These are phyloP conservation scores for Kryptopterus vitreolus DNA, from an alignment of 2,797 vertebrate species.

Conservation along the genomic window DNA sequence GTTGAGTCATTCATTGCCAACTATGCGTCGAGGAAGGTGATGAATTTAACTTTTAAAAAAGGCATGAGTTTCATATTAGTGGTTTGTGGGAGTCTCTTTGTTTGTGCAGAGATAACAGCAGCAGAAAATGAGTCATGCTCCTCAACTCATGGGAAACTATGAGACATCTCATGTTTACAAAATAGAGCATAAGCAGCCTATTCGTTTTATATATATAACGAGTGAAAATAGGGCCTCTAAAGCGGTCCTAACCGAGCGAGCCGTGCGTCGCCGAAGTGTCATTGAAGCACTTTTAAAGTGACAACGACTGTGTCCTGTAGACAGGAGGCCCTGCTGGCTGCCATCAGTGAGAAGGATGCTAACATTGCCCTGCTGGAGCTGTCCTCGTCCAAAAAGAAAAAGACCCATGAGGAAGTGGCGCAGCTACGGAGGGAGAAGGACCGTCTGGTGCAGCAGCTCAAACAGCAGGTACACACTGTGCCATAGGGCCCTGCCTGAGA, in stretches of 20 bases:
- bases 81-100: neutral
- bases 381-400: constrained; percentile 97
- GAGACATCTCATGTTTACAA: constrained; percentile 21
- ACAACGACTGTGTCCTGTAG: constrained; percentile 65
- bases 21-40: neutral
- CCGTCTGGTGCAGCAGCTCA: constrained; percentile 94
- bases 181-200: constrained; percentile 36
- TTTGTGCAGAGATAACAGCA: constrained; percentile 39
- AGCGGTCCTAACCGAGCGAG: too few species aligned
- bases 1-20: constrained; percentile 21
- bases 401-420: constrained; percentile 96
- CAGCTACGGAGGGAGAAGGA: constrained; percentile 96
- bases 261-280: neutral
- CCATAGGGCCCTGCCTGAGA: constrained; percentile 10
- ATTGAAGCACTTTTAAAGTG: constrained; percentile 21
- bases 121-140: constrained; percentile 45
- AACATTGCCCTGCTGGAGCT: constrained; percentile 96
- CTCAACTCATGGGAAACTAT: constrained; percentile 33
- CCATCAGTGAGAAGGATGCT: constrained; percentile 98
- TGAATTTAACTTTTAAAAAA: constrained; percentile 28
- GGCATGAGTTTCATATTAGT: constrained; percentile 15
- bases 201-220: constrained; percentile 23
- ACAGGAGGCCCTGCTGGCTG: constrained; percentile 96
- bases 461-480: constrained; percentile 84
- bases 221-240: neutral